Evolutionary conservation across 2,113 vertebrate species (phyloP), one percentile per base, ranked within the genome.

Genomic region (Lophochroa leadbeateri): DNA sequence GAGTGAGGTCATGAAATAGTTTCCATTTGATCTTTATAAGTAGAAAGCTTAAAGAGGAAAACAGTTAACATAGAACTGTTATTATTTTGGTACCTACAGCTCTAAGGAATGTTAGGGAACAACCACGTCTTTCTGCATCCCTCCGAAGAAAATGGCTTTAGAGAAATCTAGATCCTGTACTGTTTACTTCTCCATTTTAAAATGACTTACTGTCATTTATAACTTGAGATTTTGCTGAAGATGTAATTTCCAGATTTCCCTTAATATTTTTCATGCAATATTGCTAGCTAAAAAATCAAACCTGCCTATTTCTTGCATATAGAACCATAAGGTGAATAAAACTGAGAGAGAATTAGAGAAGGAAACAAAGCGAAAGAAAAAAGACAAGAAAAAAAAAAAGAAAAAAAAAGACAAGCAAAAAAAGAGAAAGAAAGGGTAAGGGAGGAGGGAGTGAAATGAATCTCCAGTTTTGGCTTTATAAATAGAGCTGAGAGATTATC

Each of bases 321-420:
- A 53, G 25, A 71, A 50, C 12, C 9, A 19, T 9, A 35, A 41
- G 5, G 11, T 46, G 41, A 76, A 60, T 24, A 27, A 33, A 58
- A 46, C 1, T 52, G 24, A 63, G 17, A 10, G 12, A 64, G 15
- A 37, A 28, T 44, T 44, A 19, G 7, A n/a, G 3, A 50, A 28
- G 35, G 1, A 16, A 21, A 16, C 7, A 24, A 25, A 19, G 7
- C 14, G 1, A 29, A 12, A 25, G 4, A 27, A 11, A 41, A 20
- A 53, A 2, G 19, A 15, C 28, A 9, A 23, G 44, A 2, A 6
- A 10, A 2, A 7, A 31, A 8, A 14, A 19, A 13, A 7, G 20
- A 19, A 4, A 17, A 33, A 5, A 18, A 20, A 41, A 25, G 25
- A 11, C 17, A 33, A 21, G 8, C 3, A 9, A 17, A 39, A 39